Evolutionary conservation across 2,797 vertebrate genomes (phyloP), one percentile per base, ranked within the genome.

Genomic region (Channa striata): DNA sequence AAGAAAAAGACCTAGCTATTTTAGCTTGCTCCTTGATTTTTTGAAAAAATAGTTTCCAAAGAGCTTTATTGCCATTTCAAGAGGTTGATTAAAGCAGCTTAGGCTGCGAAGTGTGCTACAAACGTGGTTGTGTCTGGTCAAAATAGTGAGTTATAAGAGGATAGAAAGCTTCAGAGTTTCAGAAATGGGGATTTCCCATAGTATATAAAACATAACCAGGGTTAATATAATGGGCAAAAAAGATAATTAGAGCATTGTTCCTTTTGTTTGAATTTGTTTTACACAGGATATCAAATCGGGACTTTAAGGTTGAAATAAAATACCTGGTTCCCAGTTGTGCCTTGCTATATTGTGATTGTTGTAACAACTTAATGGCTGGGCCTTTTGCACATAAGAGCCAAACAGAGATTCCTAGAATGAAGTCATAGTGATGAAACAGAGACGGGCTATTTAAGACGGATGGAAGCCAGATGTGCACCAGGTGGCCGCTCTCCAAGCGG

Each of bases 381-480:
- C 14, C 23, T 82, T 64, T 53, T 54, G 46, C 56, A 49, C 44
- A 5, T 17, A 25, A 52, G 53, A 74, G 39, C 34, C 46, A 58
- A 78, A 77, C 58, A 70, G 30, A 62, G 77, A 81, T 74, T 83
- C 76, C 54, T 71, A 52, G 52, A 76, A 85, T 86, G 71, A 86
- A 72, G 80, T 85, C 77, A 85, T 72, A 62, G 67, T 63, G 80
- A 78, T 68, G 76, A 86, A 86, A 77, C 67, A 77, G 63, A 86
- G 68, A 78, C 3, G 50, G 68, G 68, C 63, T 68, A 66, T 91
- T 86, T 84, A 67, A 85, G 61, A 81, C 48, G 70, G 81, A 87
- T 87, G 75, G 75, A 80, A 83, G 76, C 82, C 91, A 93, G 90
- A 91, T 92, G 91, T 90, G 80, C 72, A 83, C 74, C 75, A 87